Base-by-base conservation (phyloP, 2,888 invertebrate species). In the Corbicula japonica region DNA sequence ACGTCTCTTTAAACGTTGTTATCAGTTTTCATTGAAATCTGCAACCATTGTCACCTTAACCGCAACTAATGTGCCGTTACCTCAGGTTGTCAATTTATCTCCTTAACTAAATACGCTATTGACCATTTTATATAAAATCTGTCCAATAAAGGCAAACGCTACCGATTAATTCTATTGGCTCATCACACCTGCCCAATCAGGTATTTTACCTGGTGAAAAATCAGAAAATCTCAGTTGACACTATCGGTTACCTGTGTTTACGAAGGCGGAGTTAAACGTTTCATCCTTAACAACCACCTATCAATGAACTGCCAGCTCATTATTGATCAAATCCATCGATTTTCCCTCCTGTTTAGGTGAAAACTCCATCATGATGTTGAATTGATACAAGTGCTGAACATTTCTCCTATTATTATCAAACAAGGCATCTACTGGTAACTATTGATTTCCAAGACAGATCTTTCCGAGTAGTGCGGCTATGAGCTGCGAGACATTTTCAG, bases 141-240 rank as follows among this genome's bases (percentile, higher is more conserved):
- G 38, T 65, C 76, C 76, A 76, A 76, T 76, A 35, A 70, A 18
- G 70, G 63, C 60, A 52, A 52, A 34, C 50, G 63, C 61, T 66
- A 65, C n/a, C 70, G 28, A 69, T 48, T 35, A 62, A 30, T 69
- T 46, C 63, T 35, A 74, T 74, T 74, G 76, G 74, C 35, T 44
- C 35, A 30, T 58, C 61, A 18, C 71, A 74, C 75, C 72, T 77
- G 74, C 65, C 76, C 79, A 79, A 83, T 76, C 60, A 68, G 70
- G 65, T 46, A 56, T 18, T 70, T 60, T 75, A 80, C 79, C 79
- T 80, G 79, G 50, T 48, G 44, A 66, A 65, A n/a, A n/a, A n/a
- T n/a, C n/a, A n/a, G n/a, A n/a, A n/a, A n/a, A 58, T 41, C 60
- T 38, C 32, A 23, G 58, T 44, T 66, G 61, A 71, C 71, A 74